Percentiles rank a stretch among this genome's conserved stretches.
Evolutionary conservation across 1,140 invertebrate species (phyloP).

Genomic region (Lepidurus apus): DNA sequence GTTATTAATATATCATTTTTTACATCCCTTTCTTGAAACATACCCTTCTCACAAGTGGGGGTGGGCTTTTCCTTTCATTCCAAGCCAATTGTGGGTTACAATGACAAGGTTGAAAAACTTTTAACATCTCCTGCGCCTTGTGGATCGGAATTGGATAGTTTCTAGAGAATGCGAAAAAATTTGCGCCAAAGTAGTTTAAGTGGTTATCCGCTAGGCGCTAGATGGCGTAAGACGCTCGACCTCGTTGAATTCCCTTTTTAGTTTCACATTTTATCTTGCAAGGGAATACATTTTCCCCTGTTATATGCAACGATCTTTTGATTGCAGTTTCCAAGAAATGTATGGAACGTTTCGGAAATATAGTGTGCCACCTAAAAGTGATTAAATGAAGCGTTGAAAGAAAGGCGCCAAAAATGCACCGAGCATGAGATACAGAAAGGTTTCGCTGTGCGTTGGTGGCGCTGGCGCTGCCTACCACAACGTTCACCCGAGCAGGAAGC

Average conservation of each 20-base stretch:
- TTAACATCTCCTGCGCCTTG: not conserved
- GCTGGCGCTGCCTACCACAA: constrained; percentile 16
- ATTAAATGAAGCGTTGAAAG: not conserved
- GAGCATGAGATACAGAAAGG: not conserved
- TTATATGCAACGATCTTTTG: not conserved
- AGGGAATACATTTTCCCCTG: not conserved
- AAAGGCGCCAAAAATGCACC: not conserved
- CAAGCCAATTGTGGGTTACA: not conserved
- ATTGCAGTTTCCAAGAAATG: not conserved
- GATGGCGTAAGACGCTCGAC: not conserved
- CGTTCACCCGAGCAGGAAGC: constrained; percentile 20
- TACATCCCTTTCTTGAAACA: not conserved
- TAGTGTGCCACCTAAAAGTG: not conserved
- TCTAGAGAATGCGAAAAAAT: not conserved
- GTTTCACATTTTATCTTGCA: no score
- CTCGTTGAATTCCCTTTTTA: no score
- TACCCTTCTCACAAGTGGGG: not conserved
- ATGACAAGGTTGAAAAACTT: not conserved
- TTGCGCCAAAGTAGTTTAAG: not conserved
- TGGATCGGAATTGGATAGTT: not conserved
- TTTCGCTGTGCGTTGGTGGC: constrained; percentile 12
- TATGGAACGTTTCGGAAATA: not conserved
- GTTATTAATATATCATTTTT: not conserved
- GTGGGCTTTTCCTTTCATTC: not conserved
- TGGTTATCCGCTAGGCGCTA: not conserved